These are phyloP conservation scores for Loriculus beryllinus DNA, from an alignment of 2,797 vertebrate species.

Conservation along the genomic window DNA sequence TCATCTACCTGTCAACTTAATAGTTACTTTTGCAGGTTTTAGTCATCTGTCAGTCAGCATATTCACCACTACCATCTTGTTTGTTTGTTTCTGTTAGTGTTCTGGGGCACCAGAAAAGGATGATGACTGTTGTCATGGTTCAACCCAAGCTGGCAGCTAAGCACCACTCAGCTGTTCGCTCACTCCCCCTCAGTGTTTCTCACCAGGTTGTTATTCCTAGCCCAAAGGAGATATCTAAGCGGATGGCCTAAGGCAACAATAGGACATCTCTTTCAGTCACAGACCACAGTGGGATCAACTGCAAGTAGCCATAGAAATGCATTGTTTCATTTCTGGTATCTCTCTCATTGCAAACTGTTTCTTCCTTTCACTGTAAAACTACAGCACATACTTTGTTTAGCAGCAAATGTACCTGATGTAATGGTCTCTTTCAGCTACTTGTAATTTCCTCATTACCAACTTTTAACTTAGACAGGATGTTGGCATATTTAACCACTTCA, in stretches of 20 bases:
- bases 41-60: not conserved
- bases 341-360: not conserved
- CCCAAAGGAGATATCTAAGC: not conserved
- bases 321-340: not conserved
- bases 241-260: not conserved
- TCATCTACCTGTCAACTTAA: not conserved
- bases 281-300: not conserved
- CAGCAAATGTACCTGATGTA: not conserved
- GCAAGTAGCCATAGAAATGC: not conserved
- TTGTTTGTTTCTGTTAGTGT: not conserved
- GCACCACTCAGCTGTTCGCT: not conserved
- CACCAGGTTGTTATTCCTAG: not conserved
- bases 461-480: not conserved
- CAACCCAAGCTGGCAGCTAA: not conserved
- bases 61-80: not conserved
- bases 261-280: not conserved
- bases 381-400: not conserved
- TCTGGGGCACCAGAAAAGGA: not conserved
- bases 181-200: not conserved
- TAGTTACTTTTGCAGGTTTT: not conserved
- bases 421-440: not conserved
- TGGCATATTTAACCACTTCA: not conserved
- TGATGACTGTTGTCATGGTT: not conserved
- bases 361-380: not conserved
- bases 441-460: fast-evolving